Base-by-base conservation (phyloP, 2,888 invertebrate species). In the Pandemis cinnamomeana region DNA sequence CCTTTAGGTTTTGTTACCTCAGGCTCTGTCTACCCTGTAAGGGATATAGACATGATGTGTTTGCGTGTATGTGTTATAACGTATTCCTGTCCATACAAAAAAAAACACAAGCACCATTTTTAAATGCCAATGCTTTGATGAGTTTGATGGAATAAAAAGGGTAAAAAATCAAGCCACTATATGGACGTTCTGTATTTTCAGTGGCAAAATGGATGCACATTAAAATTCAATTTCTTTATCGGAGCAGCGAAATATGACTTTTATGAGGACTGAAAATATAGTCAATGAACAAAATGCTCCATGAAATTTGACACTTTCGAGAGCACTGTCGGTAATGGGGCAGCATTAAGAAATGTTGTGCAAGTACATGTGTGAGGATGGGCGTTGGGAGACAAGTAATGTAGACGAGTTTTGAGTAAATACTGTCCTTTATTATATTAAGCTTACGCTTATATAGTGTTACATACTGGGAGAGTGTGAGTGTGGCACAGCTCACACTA, bases 151-250 rank as follows among this genome's bases (percentile, higher is more conserved):
- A 58, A 20, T 20, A 58, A 58, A 58, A 58, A 5, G 27, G 5
- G 27, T 27, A 27, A 51, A 60, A 55, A 44, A 44, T 20, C 27
- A 20, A 41, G 41, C 46, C 27, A 67, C 48, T 51, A 53, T 53
- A 71, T 44, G 61, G 36, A 60, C 20, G 51, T 7, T 13, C 53
- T 11, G n/a, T 51, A 71, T 61, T 20, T 20, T n/a, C 71, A 36
- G 51, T 67, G 61, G 60, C 61, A 71, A 67, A 67, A 61, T 46
- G 27, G 61, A 48, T n/a, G 44, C 61, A 67, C 67, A 61, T 71
- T 71, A 71, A 71, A 67, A 71, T 71, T 51, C 71, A 71, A 71
- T 71, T 71, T 71, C 60, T 67, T 51, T 67, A 71, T 67, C 71
- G 67, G 36, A 7, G 61, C 67, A 61, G 61, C 58, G 67, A 44